Evolutionary conservation across 2,797 vertebrate species (phyloP), one percentile per base, ranked within the genome.

Genomic region (Tiaroga cobitis): DNA sequence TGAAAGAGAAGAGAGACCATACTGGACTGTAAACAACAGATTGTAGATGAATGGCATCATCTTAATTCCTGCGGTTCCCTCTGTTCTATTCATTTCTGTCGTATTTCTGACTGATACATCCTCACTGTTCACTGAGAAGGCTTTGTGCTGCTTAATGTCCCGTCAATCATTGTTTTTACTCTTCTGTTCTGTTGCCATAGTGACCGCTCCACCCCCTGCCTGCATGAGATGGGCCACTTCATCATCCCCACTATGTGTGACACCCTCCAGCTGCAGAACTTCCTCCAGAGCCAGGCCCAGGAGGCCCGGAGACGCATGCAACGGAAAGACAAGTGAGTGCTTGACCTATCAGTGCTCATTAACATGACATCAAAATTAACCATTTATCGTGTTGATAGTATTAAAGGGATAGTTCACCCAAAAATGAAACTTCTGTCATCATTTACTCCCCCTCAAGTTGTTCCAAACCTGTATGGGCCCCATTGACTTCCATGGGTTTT

Each of bases 181-280:
- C 41, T 80, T 88, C 61, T 92, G 5, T 88, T 85, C 74, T 92
- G 18, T 79, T 70, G 34, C 79, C 81, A 54, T 92, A 99, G 98
- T 87, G 96, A 97, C 91, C 95, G 94, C 75, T 95, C 95, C 0
- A 92, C 92, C 37, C 97, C 96, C 61, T 93, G 94, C 77, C 93
- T 99, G 80, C 97, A 99, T 81, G 95, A 97, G 89, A 93, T 94
- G 49, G 98, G 98, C 0, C 96, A 99, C 88, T 98, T 99, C 80
- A 95, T 91, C 10, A 94, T 99, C 90, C 97, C 98, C 5, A 90
- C 92, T 0, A 88, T 91, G 65, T 97, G 96, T 86, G 97, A 99
- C 78, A 95, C 93, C 9, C 88, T 90, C 51, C 90, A 92, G 73
- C 95, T 99, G 56, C 97, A 96, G 34, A 93, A 94, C 90, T 99